Conservation (phyloP, 2,888 invertebrate genomes). For the Limnephilus auricula region DNA sequence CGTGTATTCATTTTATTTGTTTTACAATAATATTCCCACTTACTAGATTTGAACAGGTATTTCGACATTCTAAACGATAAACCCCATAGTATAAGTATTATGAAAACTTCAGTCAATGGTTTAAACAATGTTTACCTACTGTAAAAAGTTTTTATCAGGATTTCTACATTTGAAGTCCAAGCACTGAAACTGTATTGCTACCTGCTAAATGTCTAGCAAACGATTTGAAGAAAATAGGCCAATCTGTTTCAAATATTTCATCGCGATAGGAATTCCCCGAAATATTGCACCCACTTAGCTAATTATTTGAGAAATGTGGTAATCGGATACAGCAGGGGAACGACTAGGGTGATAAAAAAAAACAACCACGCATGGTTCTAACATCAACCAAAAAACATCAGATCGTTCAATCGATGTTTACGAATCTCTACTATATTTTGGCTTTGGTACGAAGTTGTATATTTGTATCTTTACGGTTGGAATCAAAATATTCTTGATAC, state of each 20-base stretch:
- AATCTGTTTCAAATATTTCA: conserved; percentile 62
- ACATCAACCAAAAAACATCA: background rate
- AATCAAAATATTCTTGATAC: too few species aligned
- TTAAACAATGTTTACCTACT: too few species aligned
- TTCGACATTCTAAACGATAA: too few species aligned
- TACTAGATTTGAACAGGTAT: too few species aligned
- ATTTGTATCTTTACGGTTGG: too few species aligned
- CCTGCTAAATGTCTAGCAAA: background rate
- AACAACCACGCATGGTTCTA: background rate
- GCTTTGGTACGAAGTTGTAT: background rate
- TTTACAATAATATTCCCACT: too few species aligned
- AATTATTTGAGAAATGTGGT: conserved; percentile 57
- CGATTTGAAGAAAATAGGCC: conserved; percentile 1
- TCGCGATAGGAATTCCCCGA: conserved; percentile 33
- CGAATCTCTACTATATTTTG: background rate
- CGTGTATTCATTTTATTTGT: too few species aligned
- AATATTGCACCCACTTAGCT: conserved; percentile 61
- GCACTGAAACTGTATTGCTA: background rate
- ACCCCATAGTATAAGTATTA: too few species aligned
- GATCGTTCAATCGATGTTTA: background rate
- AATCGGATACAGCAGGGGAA: conserved; percentile 2
- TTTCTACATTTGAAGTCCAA: background rate
- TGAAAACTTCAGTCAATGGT: too few species aligned
- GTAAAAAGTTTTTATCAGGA: too few species aligned
- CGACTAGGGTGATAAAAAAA: background rate